Percentiles rank a stretch among this genome's conserved stretches.
Evolutionary conservation across 2,113 vertebrate species (phyloP).

Genomic region (Psittacara wagleri): DNA sequence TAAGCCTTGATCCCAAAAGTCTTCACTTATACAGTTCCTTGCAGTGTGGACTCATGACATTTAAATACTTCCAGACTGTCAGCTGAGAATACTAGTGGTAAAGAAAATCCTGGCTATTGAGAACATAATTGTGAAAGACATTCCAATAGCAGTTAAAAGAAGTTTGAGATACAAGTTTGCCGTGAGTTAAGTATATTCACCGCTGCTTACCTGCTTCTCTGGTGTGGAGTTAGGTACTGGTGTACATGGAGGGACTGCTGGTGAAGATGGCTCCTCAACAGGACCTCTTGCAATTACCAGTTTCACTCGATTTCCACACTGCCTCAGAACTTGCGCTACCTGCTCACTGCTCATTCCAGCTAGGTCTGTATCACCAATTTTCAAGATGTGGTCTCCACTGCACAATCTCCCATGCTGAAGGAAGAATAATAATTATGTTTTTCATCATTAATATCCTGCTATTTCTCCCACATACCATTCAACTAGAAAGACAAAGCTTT

Average conservation of each 20-base stretch:
- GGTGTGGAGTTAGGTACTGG: constrained; percentile 61
- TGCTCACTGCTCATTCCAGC: constrained; percentile 93
- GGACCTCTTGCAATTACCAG: constrained; percentile 89
- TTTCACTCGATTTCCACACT: constrained; percentile 89
- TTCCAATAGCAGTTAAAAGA: not conserved
- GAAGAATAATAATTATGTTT: not conserved
- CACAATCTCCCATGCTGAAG: constrained; percentile 86
- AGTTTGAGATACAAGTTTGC: not conserved
- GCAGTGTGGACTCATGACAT: not conserved
- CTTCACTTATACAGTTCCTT: not conserved
- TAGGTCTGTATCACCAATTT: constrained; percentile 91
- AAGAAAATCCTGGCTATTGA: not conserved
- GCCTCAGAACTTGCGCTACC: constrained; percentile 92
- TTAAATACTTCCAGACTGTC: not conserved
- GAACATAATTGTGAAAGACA: not conserved
- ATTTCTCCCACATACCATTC: not conserved
- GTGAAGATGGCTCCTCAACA: constrained; percentile 73
- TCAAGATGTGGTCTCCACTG: constrained; percentile 93
- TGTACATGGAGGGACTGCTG: constrained; percentile 69
- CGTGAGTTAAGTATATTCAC: not conserved
- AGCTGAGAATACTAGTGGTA: not conserved
- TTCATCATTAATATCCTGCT: not conserved
- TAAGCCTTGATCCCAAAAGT: not conserved
- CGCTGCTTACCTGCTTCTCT: constrained; percentile 78
- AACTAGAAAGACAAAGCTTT: not conserved